phyloP scores from a whole-genome alignment of 35 echinoderm and acorn worm species.

The Diadema setosum region DNA sequence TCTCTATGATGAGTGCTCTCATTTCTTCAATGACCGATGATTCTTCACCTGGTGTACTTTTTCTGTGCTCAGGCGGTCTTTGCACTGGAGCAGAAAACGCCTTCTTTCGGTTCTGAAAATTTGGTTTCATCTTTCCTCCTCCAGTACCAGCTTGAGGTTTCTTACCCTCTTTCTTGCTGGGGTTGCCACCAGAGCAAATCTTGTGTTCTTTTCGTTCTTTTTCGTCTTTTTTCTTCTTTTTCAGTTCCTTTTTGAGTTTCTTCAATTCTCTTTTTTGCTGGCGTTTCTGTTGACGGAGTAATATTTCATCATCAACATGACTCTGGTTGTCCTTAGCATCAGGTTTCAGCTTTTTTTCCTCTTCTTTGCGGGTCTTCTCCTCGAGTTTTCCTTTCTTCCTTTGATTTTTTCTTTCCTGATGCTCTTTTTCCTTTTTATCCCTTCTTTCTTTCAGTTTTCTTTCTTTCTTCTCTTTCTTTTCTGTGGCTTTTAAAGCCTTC shows the following conservation, averaged over 20 bases:
- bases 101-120: conserved; percentile 5
- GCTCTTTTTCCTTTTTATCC: no score
- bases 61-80: not conserved
- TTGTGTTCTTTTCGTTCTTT: not conserved
- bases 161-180: not conserved
- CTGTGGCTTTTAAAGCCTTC: not conserved
- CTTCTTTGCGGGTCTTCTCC: not conserved
- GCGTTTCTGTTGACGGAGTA: not conserved
- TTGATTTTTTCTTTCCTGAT: not conserved
- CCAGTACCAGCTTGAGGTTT: not conserved
- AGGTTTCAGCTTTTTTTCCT: not conserved
- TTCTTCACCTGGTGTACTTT: not conserved
- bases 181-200: not conserved
- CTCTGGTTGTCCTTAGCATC: not conserved
- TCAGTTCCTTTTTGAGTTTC: not conserved
- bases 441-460: not conserved
- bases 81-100: not conserved
- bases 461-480: conserved; percentile 5
- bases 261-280: not conserved
- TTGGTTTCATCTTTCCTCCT: not conserved
- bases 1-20: not conserved
- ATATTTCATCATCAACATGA: not conserved
- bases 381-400: not conserved
- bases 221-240: not conserved
- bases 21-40: not conserved